Base-by-base conservation (phyloP, 2,113 vertebrate genomes). In the Anolis carolinensis region DNA sequence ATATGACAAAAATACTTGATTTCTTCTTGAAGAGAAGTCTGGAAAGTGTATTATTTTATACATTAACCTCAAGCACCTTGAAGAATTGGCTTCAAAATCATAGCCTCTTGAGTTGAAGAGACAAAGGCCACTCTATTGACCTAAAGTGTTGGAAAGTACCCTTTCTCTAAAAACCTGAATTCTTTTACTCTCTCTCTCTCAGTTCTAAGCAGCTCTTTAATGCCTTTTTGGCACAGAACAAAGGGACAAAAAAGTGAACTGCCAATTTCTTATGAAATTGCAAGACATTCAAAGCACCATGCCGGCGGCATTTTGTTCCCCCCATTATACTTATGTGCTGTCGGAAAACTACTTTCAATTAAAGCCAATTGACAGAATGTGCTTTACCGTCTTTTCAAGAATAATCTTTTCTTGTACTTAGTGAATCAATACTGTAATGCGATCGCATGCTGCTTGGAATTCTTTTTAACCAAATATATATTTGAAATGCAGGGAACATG, bases 301-400 rank as follows among this genome's bases (percentile, higher is more conserved):
- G 86, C 77, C 80, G 86, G 86, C 23, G 87, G 86, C 79, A 79
- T 91, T 91, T 88, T 86, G 81, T 89, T 75, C 78, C 55, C 11
- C 50, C 82, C 86, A 89, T 78, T 59, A 86, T 89, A 87, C 25
- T 84, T 89, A 68, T 82, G 83, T 90, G 81, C 91, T 86, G 92
- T 48, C 88, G 89, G 92, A 91, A 91, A 93, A 91, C 87, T 93
- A 80, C 48, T 87, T 84, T 90, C 83, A 93, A 91, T 92, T 92
- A 91, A 86, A 89, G 86, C 59, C 91, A 92, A 86, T 73, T 87
- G 87, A 92, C 91, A 89, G 91, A 92, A 94, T 55, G 70, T 63
- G 81, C 80, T 86, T 82, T 83, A 83, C 87, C 87, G 92, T 87
- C 92, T 88, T 93, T 91, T 88, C 84, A 92, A 80, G 84, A 68